Base-by-base conservation (phyloP, 2,888 invertebrate genomes). In the Pseudoips prasinana region DNA sequence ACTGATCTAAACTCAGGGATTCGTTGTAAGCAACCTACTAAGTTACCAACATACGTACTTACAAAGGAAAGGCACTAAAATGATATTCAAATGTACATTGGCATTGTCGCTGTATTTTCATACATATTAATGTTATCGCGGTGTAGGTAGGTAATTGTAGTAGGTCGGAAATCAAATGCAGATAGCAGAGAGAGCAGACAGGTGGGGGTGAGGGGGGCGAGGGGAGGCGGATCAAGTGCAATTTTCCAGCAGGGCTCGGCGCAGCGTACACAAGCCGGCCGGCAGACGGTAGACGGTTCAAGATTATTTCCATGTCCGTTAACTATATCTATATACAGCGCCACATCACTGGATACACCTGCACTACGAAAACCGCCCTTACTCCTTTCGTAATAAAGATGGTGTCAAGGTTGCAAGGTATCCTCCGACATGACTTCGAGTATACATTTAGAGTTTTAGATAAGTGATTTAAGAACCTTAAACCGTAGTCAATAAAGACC, bases 201-300 rank as follows among this genome's bases (percentile, higher is more conserved):
- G 46, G 53, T 10, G 46, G 52, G 41, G 44, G 28, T 43, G 17
- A 5, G 8, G 5, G 44, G 38, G 26, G 46, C 47, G 57, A 54
- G 49, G 60, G 61, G 60, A 8, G 61, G 44, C 46, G 68, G 70
- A 71, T 75, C 66, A 70, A 78, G 76, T 69, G 78, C 78, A 84
- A 82, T 82, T 82, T 82, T 71, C 70, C 71, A 68, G 66, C 58
- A 64, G 67, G 60, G 46, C 46, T 51, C 47, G 54, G 38, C 47
- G 60, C 56, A 58, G 46, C 45, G 46, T 55, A 49, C 51, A 56
- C 14, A 50, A 44, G 46, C 38, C 47, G 37, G 48, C 41, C 49
- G 57, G 53, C 57, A 44, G 46, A 33, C 47, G 37, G 48, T 42
- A 51, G 57, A 55, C 57, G 41, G 52, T 39, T 50, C 52, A 52